These are phyloP conservation scores for Chamaea fasciata DNA, from an alignment of 2,113 vertebrate species.

Conservation along the genomic window DNA sequence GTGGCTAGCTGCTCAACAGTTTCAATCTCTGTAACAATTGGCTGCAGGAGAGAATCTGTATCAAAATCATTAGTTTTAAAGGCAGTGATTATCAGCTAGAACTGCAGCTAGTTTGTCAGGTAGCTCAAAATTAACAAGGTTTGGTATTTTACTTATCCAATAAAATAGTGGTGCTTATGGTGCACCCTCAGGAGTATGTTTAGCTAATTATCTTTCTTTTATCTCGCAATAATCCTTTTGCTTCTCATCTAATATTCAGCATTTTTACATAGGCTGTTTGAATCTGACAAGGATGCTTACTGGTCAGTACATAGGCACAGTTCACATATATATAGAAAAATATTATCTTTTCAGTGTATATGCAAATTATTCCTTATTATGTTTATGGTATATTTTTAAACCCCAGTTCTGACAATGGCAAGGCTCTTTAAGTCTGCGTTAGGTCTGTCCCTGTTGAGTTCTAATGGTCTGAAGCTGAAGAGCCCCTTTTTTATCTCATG, in stretches of 20 bases:
- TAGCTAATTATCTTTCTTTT: neutral
- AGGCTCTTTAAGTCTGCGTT: neutral
- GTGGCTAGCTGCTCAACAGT: slow-evolving; percentile 22
- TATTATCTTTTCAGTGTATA: neutral
- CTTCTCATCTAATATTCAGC: neutral
- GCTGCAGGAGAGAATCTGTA: neutral
- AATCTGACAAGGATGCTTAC: neutral
- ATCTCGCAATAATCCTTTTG: neutral
- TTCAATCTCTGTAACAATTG: neutral
- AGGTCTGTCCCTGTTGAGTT: neutral
- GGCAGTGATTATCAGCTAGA: neutral
- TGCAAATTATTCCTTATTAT: neutral
- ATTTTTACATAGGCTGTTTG: neutral
- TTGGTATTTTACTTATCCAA: neutral
- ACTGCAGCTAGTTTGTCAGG: neutral
- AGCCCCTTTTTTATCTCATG: neutral
- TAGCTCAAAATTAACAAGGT: neutral
- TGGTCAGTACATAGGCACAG: neutral
- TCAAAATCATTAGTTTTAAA: neutral
- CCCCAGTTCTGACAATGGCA: neutral
- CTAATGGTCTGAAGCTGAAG: neutral
- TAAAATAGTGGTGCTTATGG: neutral
- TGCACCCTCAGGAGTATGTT: neutral
- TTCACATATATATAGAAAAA: neutral
- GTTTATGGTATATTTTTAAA: neutral